Base-by-base conservation (phyloP, 2,888 invertebrate species). In the Ectobius pallidus region DNA sequence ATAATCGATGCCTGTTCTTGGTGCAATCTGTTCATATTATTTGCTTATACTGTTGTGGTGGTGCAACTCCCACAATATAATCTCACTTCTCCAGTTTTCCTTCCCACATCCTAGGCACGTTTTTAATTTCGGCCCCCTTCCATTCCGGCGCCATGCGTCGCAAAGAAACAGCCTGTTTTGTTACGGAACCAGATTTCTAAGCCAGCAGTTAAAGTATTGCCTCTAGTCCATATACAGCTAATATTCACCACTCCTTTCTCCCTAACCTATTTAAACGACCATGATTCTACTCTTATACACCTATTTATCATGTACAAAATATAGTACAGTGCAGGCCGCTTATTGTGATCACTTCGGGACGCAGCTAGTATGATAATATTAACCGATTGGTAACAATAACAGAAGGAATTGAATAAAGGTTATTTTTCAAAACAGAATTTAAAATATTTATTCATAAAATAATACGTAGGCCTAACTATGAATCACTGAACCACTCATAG, bases 161-260 rank as follows among this genome's bases (percentile, higher is more conserved):
- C 75, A 75, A 75, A 69, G 75, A 75, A 75, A 75, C 75, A 73
- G 73, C 73, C 75, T 75, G 75, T 69, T 75, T 75, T 58, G 65
- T 25, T 65, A 65, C 25, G 44, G 20, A 39, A 20, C 34, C 63
- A 63, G 65, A 65, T 65, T 65, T 65, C 22, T 11, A 14, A 2
- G 55, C 20, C 4, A 52, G 20, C 7, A 52, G 1, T 14, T 52
- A 52, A 25, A 9, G 18, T 62, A 32, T 62, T 20, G 18, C 62
- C 18, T 18, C 1, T 42, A 22, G 39, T 39, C 63, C 9, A 63
- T 32, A n/a, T 18, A 16, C 34, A 42, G 25, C 63, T 63, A 39
- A 42, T 42, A 39, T 63, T 18, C 25, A 39, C n/a, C 32, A 3
- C 6, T 34, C 34, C n/a, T 42, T 42, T 42, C 11, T 42, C 44